Evolutionary conservation across 2,797 vertebrate genomes (phyloP).

Genomic region (Aeoliscus strigatus): DNA sequence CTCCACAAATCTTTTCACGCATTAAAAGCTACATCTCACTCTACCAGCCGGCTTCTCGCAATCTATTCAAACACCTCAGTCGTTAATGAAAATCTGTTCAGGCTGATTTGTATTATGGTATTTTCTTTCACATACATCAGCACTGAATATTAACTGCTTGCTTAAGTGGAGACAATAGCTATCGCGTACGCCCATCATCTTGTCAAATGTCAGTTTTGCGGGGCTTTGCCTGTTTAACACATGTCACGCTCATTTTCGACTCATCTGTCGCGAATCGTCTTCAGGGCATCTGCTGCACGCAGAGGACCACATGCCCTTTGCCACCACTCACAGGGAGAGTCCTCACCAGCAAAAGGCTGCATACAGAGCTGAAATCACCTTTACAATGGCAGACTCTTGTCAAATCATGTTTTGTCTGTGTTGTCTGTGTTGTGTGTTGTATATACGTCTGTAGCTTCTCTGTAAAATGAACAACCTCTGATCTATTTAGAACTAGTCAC

Average conservation of each 20-base stretch:
- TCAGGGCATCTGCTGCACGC: slow-evolving; percentile 48
- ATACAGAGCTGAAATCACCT: slow-evolving; percentile 29
- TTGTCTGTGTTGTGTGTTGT: slow-evolving; percentile 26
- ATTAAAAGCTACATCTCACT: slow-evolving; percentile 2
- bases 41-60: not conserved
- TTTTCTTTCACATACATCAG: slow-evolving; percentile 46
- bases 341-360: slow-evolving; percentile 12
- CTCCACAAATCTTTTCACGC: not conserved
- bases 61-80: slow-evolving; percentile 19
- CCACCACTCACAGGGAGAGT: slow-evolving; percentile 39
- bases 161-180: slow-evolving; percentile 61
- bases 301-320: slow-evolving; percentile 51
- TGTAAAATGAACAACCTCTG: slow-evolving; percentile 15
- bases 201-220: slow-evolving; percentile 63
- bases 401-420: too few species aligned
- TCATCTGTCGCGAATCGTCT: slow-evolving; percentile 60
- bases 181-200: slow-evolving; percentile 57
- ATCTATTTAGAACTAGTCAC: slow-evolving; percentile 11
- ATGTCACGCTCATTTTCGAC: slow-evolving; percentile 66
- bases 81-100: slow-evolving; percentile 33
- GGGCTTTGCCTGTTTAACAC: slow-evolving; percentile 69
- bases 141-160: slow-evolving; percentile 60
- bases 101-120: slow-evolving; percentile 44
- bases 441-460: slow-evolving; percentile 11
- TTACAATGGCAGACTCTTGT: slow-evolving; percentile 33